Evolutionary conservation across 2,888 invertebrate species (phyloP).

Genomic region (Drosophila kokeensis): DNA sequence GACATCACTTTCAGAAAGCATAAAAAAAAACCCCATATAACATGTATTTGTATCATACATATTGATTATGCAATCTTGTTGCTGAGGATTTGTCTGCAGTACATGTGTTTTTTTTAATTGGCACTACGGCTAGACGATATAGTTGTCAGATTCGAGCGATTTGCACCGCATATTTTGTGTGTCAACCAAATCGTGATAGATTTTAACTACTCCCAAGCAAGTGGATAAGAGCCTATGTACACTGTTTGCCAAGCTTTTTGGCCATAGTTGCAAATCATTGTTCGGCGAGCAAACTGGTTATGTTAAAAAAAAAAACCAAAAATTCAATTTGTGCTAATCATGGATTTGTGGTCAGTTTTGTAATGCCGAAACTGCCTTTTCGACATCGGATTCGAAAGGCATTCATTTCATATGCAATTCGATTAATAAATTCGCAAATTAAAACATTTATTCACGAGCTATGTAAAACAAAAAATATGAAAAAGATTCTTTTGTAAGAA

Average conservation of each 20-base stretch:
- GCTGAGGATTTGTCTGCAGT: constrained; percentile 1
- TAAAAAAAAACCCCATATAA: neutral
- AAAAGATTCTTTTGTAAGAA: neutral
- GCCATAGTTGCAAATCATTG: constrained; percentile 43
- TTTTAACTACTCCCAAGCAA: constrained; percentile 23
- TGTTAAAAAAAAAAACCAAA: constrained; percentile 19
- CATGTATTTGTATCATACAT: neutral
- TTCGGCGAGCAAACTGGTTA: constrained; percentile 45
- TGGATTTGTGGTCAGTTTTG: constrained; percentile 51
- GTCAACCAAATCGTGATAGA: constrained; percentile 33
- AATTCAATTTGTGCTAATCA: constrained; percentile 49
- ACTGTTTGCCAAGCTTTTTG: constrained; percentile 28
- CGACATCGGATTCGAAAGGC: constrained; percentile 30
- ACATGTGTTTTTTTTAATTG: neutral
- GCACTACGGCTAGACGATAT: neutral
- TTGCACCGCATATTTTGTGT: constrained; percentile 26
- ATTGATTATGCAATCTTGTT: constrained; percentile 6
- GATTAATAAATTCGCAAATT: neutral
- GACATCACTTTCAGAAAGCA: neutral
- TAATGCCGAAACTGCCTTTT: constrained; percentile 39
- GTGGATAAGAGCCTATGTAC: constrained; percentile 26
- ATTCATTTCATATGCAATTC: constrained; percentile 15
- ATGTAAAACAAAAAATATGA: accelerated
- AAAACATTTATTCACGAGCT: neutral
- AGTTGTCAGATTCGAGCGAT: constrained; percentile 4